Evolutionary conservation across 2,113 vertebrate species (phyloP), one percentile per base, ranked within the genome.

Genomic region (Muntiacus reevesi): DNA sequence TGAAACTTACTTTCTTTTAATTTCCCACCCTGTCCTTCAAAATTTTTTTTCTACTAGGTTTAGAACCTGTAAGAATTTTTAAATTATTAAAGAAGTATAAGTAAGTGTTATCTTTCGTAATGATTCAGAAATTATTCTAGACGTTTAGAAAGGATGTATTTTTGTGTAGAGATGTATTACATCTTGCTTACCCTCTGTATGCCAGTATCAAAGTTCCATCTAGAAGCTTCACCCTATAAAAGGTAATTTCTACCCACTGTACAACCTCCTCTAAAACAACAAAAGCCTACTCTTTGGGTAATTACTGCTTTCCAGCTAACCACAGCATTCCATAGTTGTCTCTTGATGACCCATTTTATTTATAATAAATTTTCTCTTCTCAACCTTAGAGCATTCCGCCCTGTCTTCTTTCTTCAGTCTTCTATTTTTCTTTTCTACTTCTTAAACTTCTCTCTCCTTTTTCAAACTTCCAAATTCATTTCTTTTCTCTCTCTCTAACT

Each of bases 61-160:
- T 93, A 83, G 33, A 74, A 74, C 11, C 21, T 81, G 14, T 12
- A 82, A 47, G 40, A 59, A 16, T 74, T 96, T 6, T 83, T 60
- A 67, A 27, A 10, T 89, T 90, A 71, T 83, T 97, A 60, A 85
- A 71, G 30, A 95, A 94, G 57, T 57, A 3, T 43, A 92, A 96
- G 30, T 79, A 87, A 67, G 84, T 87, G 54, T 85, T 92, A 67
- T 74, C 23, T 83, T 93, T 87, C 92, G 15, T 92, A 83, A 90
- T 88, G 47, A 95, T 78, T 83, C 47, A 94, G 45, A 89, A 96
- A 40, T 67, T 89, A 95, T 55, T 93, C 21, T 57, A 93, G 36
- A 55, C 6, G 55, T 82, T 87, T 95, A 40, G 81, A 17, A 93
- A 74, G 11, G 45, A 7, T 89, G 0, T 82, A 33, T 95, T 92